Evolutionary conservation across 2,113 vertebrate genomes (phyloP).

Genomic region (Brachirus orientalis): DNA sequence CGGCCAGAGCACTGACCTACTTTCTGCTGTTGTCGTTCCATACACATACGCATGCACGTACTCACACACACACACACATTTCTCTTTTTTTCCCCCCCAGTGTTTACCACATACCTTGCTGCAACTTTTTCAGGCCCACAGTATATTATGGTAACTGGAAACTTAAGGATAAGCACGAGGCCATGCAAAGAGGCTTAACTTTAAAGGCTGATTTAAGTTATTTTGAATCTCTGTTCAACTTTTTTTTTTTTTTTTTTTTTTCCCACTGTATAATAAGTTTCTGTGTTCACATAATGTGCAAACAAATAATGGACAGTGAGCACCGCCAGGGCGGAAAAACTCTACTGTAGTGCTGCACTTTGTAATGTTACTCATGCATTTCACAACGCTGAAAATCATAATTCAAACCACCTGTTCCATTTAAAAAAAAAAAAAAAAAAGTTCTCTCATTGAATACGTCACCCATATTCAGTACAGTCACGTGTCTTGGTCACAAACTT

Average conservation of each 20-base stretch:
- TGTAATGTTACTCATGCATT: neutral
- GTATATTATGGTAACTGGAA: conserved; percentile 33
- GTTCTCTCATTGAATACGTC: neutral
- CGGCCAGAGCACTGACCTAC: conserved; percentile 78
- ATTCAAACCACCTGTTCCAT: conserved; percentile 14
- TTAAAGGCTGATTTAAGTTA: neutral
- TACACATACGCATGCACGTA: conserved; percentile 40
- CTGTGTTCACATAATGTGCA: no score
- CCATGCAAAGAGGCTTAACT: neutral
- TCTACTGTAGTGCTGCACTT: neutral
- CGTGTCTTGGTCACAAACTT: neutral
- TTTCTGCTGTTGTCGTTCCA: conserved; percentile 67
- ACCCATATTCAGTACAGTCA: neutral
- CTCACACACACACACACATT: conserved; percentile 43
- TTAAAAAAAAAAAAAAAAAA: no score
- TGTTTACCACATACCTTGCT: conserved; percentile 64
- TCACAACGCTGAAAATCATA: neutral
- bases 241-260: no score
- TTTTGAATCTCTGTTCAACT: neutral
- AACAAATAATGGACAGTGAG: neutral
- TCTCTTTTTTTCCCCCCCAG: conserved; percentile 24
- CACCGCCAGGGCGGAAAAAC: neutral
- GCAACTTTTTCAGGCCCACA: conserved; percentile 38
- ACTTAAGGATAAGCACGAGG: conserved; percentile 9
- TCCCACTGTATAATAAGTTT: neutral